Conservation (phyloP, 2,113 vertebrate species). For the Triplophysa dalaica region DNA sequence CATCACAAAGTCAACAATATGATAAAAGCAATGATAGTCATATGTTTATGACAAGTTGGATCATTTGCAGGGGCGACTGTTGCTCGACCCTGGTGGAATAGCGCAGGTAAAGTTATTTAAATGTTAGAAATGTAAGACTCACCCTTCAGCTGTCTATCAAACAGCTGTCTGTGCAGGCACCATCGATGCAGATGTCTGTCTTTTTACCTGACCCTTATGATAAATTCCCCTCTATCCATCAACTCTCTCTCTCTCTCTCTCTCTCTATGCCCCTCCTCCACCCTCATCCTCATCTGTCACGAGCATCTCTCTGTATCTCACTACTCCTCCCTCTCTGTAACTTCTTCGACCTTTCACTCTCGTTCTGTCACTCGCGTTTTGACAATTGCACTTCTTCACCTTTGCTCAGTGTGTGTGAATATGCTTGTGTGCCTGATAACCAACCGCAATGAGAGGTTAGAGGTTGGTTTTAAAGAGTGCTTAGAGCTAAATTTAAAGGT, state of each 20-base stretch:
- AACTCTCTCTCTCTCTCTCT: slow-evolving; percentile 8
- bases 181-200: slow-evolving; percentile 31
- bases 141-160: slow-evolving; percentile 11
- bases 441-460: slow-evolving; percentile 8
- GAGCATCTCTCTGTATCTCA: slow-evolving; percentile 6
- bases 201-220: slow-evolving; percentile 20
- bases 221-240: neutral
- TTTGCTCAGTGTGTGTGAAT: neutral
- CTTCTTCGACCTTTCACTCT: slow-evolving; percentile 1
- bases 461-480: neutral
- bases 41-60: neutral
- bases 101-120: neutral
- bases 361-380: slow-evolving; percentile 24
- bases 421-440: neutral
- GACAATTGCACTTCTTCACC: slow-evolving; percentile 25
- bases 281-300: neutral
- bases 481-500: neutral
- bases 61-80: neutral
- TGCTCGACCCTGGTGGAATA: neutral
- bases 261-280: slow-evolving; percentile 17
- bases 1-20: neutral
- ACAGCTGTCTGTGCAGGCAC: slow-evolving; percentile 18
- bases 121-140: neutral
- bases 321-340: slow-evolving; percentile 18
- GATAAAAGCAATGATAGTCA: neutral